Conservation (phyloP, 1,140 invertebrate genomes). For the Neuroterus valhalla region DNA sequence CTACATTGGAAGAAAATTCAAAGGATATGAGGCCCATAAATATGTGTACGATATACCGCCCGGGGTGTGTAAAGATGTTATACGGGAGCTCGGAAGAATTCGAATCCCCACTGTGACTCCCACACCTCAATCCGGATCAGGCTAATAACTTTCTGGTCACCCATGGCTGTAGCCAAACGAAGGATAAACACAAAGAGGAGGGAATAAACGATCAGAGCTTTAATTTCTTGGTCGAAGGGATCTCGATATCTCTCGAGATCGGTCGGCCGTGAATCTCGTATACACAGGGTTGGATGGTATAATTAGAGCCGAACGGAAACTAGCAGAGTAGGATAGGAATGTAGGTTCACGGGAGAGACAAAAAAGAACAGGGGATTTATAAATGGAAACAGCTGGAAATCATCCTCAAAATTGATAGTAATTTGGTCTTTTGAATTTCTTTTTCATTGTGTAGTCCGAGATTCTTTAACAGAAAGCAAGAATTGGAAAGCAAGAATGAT, state of each 20-base stretch:
- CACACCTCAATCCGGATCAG: slow-evolving; percentile 26
- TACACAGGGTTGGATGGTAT: slow-evolving; percentile 37
- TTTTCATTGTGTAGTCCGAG: too few relatives aligned
- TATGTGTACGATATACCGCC: neutral
- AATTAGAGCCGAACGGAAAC: slow-evolving; percentile 40
- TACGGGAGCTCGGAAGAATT: slow-evolving; percentile 11
- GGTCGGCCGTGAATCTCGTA: slow-evolving; percentile 41
- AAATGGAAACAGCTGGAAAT: neutral
- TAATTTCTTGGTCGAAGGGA: slow-evolving; percentile 40
- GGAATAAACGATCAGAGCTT: slow-evolving; percentile 25
- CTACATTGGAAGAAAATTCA: neutral
- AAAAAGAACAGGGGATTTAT: slow-evolving; percentile 37
- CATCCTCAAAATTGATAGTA: neutral
- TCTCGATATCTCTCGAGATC: slow-evolving; percentile 43
- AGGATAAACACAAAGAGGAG: slow-evolving; percentile 21
- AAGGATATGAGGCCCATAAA: neutral
- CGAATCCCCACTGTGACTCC: slow-evolving; percentile 3
- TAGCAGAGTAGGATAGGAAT: neutral
- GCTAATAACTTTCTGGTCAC: slow-evolving; percentile 37
- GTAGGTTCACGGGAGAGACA: slow-evolving; percentile 31
- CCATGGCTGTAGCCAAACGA: slow-evolving; percentile 33
- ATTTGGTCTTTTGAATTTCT: too few relatives aligned
- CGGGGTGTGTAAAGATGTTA: slow-evolving; percentile 4
- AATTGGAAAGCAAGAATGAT: too few relatives aligned
- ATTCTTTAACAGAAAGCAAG: too few relatives aligned